These are phyloP conservation scores for Gasterosteus aculeatus DNA, from an alignment of 2,113 vertebrate species.

Conservation along the genomic window DNA sequence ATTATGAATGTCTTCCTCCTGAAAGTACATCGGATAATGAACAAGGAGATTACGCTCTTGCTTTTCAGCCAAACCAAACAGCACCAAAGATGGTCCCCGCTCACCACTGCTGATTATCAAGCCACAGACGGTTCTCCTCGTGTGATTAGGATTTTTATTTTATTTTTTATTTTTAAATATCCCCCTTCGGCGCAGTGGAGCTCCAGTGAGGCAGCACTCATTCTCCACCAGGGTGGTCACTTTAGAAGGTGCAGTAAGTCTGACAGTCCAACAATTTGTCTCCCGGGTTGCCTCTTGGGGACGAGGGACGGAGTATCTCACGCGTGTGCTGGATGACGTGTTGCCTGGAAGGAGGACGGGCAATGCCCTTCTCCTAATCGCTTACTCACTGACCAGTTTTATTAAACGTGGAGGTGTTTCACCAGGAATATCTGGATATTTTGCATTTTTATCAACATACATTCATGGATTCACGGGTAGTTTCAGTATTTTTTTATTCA, in stretches of 20 bases:
- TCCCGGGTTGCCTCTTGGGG: constrained; percentile 53
- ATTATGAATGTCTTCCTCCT: constrained; percentile 14
- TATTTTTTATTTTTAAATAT: constrained; percentile 46
- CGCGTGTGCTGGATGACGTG: constrained; percentile 14
- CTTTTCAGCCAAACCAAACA: constrained; percentile 49
- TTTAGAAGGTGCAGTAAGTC: constrained; percentile 50
- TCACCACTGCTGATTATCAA: constrained; percentile 58
- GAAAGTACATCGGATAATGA: constrained; percentile 31
- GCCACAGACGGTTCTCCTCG: constrained; percentile 56
- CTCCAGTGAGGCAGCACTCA: constrained; percentile 41
- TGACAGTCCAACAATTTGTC: constrained; percentile 53
- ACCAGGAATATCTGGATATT: background rate
- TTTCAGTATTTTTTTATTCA: background rate
- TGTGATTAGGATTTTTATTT: constrained; percentile 63
- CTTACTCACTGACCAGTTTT: background rate
- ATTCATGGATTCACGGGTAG: background rate
- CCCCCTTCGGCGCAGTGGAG: constrained; percentile 40
- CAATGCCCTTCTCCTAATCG: background rate
- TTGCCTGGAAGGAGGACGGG: constrained; percentile 1
- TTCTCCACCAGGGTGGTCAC: constrained; percentile 21
- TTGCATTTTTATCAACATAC: background rate
- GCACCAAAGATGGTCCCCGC: constrained; percentile 40
- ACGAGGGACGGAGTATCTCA: constrained; percentile 22
- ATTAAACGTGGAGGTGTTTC: background rate
- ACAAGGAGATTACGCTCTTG: constrained; percentile 33